phyloP scores from a whole-genome alignment of 1,140 invertebrate genomes.

The roundworm (Caenorhabditis elegans) region WBcel235 BX284606.5:217001-217500 shows the following conservation, averaged over 20 bases:
- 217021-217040: slow-evolving; percentile 27
- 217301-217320: slow-evolving; percentile 48
- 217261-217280: not conserved
- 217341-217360: slow-evolving; percentile 34
- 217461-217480: slow-evolving; percentile 44
- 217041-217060: slow-evolving; percentile 18
- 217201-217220: slow-evolving; percentile 48
- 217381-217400: slow-evolving; percentile 49
- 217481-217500: not conserved
- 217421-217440: slow-evolving; percentile 47
- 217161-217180: not conserved
- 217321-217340: slow-evolving; percentile 22
- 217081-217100: slow-evolving; percentile 19
- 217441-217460: slow-evolving; percentile 46
- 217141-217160: slow-evolving; percentile 4
- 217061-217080: slow-evolving; percentile 4
- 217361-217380: slow-evolving; percentile 31
- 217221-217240: slow-evolving; percentile 42
- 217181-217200: slow-evolving; percentile 39
- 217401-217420: slow-evolving; percentile 48
- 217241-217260: not conserved
- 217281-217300: slow-evolving; percentile 49
- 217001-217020: slow-evolving; percentile 36
- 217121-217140: not conserved
- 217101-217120: not conserved